Evolutionary conservation across 2,113 vertebrate species (phyloP).

Genomic region (Ahaetulla prasina): DNA sequence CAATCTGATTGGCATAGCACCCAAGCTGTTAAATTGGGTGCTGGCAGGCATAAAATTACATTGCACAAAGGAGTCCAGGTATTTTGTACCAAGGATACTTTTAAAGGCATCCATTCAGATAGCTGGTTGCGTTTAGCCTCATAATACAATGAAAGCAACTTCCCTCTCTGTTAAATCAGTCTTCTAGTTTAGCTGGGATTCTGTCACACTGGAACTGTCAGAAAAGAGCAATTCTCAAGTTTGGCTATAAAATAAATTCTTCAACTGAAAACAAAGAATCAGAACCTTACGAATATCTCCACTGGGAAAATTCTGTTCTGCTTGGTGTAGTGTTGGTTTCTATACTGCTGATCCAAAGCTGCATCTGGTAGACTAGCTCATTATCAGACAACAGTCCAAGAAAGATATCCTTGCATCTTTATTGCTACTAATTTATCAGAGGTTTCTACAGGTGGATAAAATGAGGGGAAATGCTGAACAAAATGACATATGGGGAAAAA

Average conservation of each 20-base stretch:
- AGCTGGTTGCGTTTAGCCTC: not conserved
- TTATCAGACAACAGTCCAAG: not conserved
- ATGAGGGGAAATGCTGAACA: not conserved
- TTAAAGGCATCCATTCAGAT: not conserved
- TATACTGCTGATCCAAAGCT: not conserved
- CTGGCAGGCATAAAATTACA: not conserved
- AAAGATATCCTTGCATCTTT: not conserved
- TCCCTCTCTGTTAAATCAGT: not conserved
- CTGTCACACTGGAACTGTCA: not conserved
- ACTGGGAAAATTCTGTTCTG: not conserved
- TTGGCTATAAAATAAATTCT: not conserved
- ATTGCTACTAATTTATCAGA: not conserved
- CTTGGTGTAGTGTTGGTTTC: not conserved
- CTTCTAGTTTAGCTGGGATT: not conserved
- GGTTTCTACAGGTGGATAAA: not conserved
- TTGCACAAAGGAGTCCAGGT: not conserved
- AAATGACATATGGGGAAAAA: not conserved
- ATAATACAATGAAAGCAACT: not conserved
- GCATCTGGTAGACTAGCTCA: not conserved
- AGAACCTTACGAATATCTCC: not conserved
- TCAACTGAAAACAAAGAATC: not conserved
- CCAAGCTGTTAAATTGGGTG: not conserved
- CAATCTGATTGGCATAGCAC: not conserved
- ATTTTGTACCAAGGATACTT: not conserved
- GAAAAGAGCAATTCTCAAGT: not conserved